A percentile compares a stretch with the other conserved stretches of the same genome.
Evolutionary conservation across 1,140 invertebrate genomes (phyloP).

Genomic region (Tyrophagus putrescentiae): DNA sequence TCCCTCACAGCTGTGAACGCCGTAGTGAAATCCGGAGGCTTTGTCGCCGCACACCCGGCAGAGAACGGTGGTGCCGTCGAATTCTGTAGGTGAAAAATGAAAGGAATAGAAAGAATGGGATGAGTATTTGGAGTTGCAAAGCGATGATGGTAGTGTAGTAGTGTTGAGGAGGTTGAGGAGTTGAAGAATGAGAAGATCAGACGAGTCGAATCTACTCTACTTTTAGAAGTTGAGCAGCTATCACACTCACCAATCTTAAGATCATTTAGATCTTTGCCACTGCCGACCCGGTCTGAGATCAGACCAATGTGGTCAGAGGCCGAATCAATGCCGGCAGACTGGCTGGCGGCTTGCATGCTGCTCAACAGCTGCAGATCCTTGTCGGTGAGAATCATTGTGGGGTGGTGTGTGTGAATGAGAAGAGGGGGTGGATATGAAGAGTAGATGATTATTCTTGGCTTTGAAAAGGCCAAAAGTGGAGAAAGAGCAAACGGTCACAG

Average conservation of each 20-base stretch:
- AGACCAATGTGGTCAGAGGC: background rate
- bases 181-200: background rate
- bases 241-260: conserved; percentile 19
- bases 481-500: too few species aligned
- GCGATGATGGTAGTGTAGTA: background rate
- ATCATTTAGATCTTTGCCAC: conserved; percentile 4
- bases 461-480: too few species aligned
- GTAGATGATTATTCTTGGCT: too few species aligned
- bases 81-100: conserved; percentile 63
- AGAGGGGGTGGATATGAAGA: background rate
- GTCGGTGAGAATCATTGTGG: conserved; percentile 28
- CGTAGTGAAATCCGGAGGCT: conserved; percentile 97
- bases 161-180: background rate
- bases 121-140: background rate
- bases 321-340: background rate
- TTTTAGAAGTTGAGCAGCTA: background rate
- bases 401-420: background rate
- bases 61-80: conserved; percentile 90
- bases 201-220: background rate
- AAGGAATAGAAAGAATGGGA: conserved; percentile 21
- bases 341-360: background rate
- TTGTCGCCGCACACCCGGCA: conserved; percentile 99
- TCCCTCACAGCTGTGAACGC: conserved; percentile 96
- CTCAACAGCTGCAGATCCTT: conserved; percentile 28
- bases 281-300: background rate